Base-by-base conservation (phyloP, 1,140 invertebrate species). In the Lordiphosa collinella region DNA sequence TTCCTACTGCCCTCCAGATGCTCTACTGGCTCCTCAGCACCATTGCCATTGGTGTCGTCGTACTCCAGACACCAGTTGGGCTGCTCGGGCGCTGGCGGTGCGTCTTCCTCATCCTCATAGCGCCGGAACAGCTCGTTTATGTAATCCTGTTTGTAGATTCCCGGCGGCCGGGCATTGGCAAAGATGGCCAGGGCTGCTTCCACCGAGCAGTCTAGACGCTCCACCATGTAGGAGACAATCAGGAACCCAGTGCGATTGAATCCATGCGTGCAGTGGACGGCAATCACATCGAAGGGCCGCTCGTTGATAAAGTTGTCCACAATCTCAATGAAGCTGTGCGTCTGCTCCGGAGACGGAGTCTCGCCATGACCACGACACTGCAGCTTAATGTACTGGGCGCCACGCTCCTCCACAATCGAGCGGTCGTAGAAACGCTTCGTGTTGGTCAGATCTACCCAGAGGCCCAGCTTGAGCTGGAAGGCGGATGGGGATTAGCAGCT, bases 191-290 rank as follows among this genome's bases (percentile, higher is more conserved):
- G 74, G 0, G 96, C 96, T 12, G 94, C 94, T 56, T 96, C 95
- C 2, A 98, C 91, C 87, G 93, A 94, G 79, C 91, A 95, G 84
- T 93, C 92, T 43, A 94, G 89, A 54, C 93, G 91, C 90, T 97
- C 93, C 4, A 99, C 94, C 74, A 99, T 91, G 89, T 96, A 99
- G 2, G 96, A 94, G 43, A 94, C 92, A 44, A 99, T 95, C 0
- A 99, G 90, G 88, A 99, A 99, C 1, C 96, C 99, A 16, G 97
- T 99, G 72, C 99, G 91, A 89, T 99, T 99, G 86, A 99, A 99
- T 0, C 98, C 99, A 91, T 99, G 98, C 1, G 98, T 99, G 87
- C 98, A 99, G 89, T 99, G 99, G 25, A 99, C 95, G 40, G 93
- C 96, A 63, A 98, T 94, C 11, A 94, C 90, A 72, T 96, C 92